phyloP scores from a whole-genome alignment of 2,797 vertebrate genomes.

The Apogon talboti region DNA sequence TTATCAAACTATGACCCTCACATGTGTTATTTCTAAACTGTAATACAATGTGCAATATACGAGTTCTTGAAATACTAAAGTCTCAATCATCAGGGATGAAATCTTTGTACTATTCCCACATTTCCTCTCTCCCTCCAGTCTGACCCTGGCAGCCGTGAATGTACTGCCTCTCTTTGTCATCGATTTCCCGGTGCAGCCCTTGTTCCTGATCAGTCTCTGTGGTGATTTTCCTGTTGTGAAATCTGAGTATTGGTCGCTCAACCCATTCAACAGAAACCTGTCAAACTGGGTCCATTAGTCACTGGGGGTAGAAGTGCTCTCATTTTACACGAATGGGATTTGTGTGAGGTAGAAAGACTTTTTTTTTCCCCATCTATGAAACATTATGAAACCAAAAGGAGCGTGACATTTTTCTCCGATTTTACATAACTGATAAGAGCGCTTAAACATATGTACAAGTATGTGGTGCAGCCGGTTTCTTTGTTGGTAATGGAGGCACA shows the following conservation, averaged over 20 bases:
- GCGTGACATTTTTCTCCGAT: no score
- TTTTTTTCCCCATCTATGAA: not conserved
- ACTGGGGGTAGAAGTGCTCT: slow-evolving; percentile 35
- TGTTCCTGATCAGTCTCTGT: slow-evolving; percentile 19
- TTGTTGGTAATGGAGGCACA: slow-evolving; percentile 37
- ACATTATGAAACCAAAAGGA: not conserved
- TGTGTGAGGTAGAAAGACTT: not conserved
- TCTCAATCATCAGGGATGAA: not conserved
- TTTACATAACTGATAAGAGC: no score
- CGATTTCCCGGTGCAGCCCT: slow-evolving; percentile 2
- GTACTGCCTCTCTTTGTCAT: not conserved
- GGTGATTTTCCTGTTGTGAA: slow-evolving; percentile 60
- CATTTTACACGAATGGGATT: slow-evolving; percentile 47
- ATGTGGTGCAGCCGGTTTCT: slow-evolving; percentile 55
- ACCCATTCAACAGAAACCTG: slow-evolving; percentile 69
- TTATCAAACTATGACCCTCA: no score
- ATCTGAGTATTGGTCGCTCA: slow-evolving; percentile 56
- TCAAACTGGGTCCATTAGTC: slow-evolving; percentile 64
- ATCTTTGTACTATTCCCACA: not conserved
- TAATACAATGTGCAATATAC: no score
- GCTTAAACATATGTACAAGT: not conserved
- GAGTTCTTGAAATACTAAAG: not conserved
- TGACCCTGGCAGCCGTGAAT: not conserved
- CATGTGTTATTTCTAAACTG: no score
- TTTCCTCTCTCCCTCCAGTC: not conserved